A percentile compares a stretch with the other conserved stretches of the same genome.
phyloP scores from a whole-genome alignment of 2,888 invertebrate genomes.

The Mactromeris polynyma region DNA sequence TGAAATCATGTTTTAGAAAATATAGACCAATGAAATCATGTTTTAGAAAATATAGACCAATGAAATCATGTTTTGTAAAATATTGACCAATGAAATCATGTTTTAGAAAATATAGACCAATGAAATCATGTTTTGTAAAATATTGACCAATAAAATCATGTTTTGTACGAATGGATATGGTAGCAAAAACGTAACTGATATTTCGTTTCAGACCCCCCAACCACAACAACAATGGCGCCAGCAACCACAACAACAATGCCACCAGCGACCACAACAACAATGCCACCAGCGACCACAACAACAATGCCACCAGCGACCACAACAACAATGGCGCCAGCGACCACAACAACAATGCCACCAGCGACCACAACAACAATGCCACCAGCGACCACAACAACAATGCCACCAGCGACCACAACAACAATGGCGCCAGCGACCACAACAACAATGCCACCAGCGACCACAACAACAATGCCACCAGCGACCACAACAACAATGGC shows the following conservation, averaged over 20 bases:
- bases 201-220: not conserved
- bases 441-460: not conserved
- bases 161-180: no score
- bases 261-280: not conserved
- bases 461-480: not conserved
- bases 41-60: no score
- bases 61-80: no score
- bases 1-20: no score
- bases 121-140: no score
- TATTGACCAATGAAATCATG: no score
- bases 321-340: constrained; percentile 3
- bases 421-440: not conserved
- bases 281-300: not conserved
- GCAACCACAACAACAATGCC: constrained; percentile 13
- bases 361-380: constrained; percentile 21
- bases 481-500: constrained; percentile 16
- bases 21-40: no score
- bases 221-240: constrained; percentile 26
- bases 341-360: constrained; percentile 27
- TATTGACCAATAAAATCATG: no score
- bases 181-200: no score
- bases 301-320: constrained; percentile 19
- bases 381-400: constrained; percentile 1
- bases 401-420: constrained; percentile 17
- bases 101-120: no score